Conservation (phyloP, 1,140 invertebrate genomes). For the Leptinotarsa defecta region DNA sequence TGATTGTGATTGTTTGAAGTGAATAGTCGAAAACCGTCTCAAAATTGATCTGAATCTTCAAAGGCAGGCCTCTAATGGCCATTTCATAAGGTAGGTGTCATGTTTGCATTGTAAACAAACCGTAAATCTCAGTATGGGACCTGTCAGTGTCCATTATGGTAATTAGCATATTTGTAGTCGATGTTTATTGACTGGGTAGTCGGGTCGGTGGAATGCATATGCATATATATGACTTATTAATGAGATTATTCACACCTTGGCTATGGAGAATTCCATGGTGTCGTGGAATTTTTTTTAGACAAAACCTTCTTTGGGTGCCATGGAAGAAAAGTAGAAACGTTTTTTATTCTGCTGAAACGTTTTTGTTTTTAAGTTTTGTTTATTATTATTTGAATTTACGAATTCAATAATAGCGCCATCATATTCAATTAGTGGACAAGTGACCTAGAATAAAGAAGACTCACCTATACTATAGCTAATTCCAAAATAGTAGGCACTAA, state of each 20-base stretch:
- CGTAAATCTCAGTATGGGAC: slow-evolving; percentile 22
- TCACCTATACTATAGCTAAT: too few relatives aligned
- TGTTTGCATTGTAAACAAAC: slow-evolving; percentile 39
- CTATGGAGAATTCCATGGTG: too few relatives aligned
- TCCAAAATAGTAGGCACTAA: too few relatives aligned
- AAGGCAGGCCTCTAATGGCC: slow-evolving; percentile 55
- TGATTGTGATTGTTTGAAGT: slow-evolving; percentile 35
- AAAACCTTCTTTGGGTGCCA: too few relatives aligned
- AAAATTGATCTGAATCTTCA: slow-evolving; percentile 58
- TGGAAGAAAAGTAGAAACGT: too few relatives aligned
- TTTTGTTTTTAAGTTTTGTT: too few relatives aligned
- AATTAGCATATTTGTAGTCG: slow-evolving; percentile 28
- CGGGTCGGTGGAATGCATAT: neutral
- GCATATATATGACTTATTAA: slow-evolving; percentile 1
- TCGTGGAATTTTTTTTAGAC: too few relatives aligned
- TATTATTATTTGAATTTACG: too few relatives aligned
- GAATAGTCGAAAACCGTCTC: slow-evolving; percentile 46
- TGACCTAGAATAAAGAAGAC: too few relatives aligned
- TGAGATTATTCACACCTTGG: slow-evolving; percentile 8
- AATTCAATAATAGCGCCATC: too few relatives aligned
- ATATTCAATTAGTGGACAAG: too few relatives aligned
- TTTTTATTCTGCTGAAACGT: too few relatives aligned
- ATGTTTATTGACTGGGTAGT: slow-evolving; percentile 25
- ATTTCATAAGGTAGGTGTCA: slow-evolving; percentile 54
- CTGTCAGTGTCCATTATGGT: slow-evolving; percentile 22